These are phyloP conservation scores for Hoplostethus mediterraneus DNA, from an alignment of 2,797 vertebrate genomes.

Conservation along the genomic window DNA sequence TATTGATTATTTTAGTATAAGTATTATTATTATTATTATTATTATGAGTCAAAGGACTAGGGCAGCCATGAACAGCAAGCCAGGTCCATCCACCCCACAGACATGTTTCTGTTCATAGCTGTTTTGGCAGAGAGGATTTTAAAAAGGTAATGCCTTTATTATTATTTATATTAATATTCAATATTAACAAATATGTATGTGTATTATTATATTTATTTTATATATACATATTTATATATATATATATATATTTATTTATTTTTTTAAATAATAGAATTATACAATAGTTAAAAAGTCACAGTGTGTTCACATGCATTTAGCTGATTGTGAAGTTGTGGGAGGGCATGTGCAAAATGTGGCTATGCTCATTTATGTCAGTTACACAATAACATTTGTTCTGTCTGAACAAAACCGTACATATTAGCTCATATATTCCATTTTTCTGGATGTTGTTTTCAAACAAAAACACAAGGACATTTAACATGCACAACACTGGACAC, in stretches of 20 bases:
- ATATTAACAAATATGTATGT: no score
- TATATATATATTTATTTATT: no score
- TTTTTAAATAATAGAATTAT: not conserved
- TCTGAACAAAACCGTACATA: slow-evolving; percentile 10
- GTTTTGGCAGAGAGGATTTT: no score
- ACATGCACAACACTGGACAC: not conserved
- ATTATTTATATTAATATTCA: not conserved
- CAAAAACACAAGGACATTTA: not conserved
- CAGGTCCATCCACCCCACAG: not conserved
- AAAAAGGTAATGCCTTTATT: not conserved
- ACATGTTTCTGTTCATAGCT: no score
- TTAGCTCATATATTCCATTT: slow-evolving; percentile 20
- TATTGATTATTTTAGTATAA: no score
- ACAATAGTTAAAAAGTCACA: no score
- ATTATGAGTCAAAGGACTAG: no score
- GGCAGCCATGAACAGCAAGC: not conserved
- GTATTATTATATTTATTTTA: no score
- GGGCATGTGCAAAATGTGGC: not conserved
- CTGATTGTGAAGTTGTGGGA: not conserved
- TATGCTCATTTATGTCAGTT: not conserved
- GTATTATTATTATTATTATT: no score
- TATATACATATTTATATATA: no score
- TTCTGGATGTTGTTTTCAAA: not conserved
- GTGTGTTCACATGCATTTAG: no score
- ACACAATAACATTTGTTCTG: not conserved